A percentile compares a stretch with the other conserved stretches of the same genome.
These are phyloP conservation scores for Phthorimaea operculella DNA, from an alignment of 1,140 invertebrate genomes.

Conservation along the genomic window DNA sequence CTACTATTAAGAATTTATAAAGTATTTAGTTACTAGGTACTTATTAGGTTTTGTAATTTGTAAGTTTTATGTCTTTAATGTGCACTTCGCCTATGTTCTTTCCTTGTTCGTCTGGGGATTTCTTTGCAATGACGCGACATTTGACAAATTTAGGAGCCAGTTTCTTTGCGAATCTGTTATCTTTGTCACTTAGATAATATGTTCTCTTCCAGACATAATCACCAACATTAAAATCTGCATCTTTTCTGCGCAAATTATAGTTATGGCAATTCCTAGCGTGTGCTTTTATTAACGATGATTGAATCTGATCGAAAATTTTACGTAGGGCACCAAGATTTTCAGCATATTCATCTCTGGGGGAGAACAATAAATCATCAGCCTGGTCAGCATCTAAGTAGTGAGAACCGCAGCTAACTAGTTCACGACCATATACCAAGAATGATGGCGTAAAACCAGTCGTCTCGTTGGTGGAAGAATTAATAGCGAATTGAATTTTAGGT, in stretches of 20 bases:
- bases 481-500: slow-evolving; percentile 4
- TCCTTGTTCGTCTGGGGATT: slow-evolving; percentile 5
- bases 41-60: slow-evolving; percentile 1
- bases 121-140: slow-evolving; percentile 6
- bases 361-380: not conserved
- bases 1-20: not conserved
- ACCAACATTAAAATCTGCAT: slow-evolving; percentile 7
- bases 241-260: slow-evolving; percentile 5
- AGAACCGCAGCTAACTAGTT: slow-evolving; percentile 15
- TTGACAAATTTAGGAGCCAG: slow-evolving; percentile 9
- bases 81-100: not conserved
- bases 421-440: slow-evolving; percentile 18
- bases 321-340: slow-evolving; percentile 7
- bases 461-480: not conserved
- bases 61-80: slow-evolving; percentile 8
- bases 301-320: slow-evolving; percentile 1
- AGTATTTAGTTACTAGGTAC: not conserved
- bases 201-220: slow-evolving; percentile 7
- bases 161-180: slow-evolving; percentile 2
- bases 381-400: slow-evolving; percentile 12
- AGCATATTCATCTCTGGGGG: slow-evolving; percentile 6
- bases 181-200: slow-evolving; percentile 8
- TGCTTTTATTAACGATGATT: not conserved
- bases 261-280: not conserved
- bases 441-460: slow-evolving; percentile 18